Evolutionary conservation across 2,888 invertebrate genomes (phyloP).

Genomic region (Apocheima hispidaria): DNA sequence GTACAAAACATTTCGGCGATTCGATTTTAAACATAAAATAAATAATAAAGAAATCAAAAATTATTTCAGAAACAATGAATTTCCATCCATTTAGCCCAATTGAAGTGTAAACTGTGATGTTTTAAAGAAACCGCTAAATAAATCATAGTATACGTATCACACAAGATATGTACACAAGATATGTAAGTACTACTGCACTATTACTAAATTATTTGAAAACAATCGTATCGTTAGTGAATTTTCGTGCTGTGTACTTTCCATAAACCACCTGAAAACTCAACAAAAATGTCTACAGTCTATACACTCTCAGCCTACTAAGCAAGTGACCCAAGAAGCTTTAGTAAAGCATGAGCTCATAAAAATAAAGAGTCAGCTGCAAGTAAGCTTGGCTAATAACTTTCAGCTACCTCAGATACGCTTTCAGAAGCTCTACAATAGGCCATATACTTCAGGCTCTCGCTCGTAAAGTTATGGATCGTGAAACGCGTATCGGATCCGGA

Average conservation of each 20-base stretch:
- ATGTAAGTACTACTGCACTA: too few relatives aligned
- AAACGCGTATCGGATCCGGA: slow-evolving; percentile 65
- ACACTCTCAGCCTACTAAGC: neutral
- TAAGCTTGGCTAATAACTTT: slow-evolving; percentile 33
- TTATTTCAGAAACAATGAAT: too few relatives aligned
- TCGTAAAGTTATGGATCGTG: slow-evolving; percentile 59
- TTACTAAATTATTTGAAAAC: neutral
- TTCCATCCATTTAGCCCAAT: too few relatives aligned
- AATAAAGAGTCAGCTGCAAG: slow-evolving; percentile 35
- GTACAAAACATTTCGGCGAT: too few relatives aligned
- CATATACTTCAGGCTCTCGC: slow-evolving; percentile 40
- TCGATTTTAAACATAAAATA: too few relatives aligned
- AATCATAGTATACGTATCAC: too few relatives aligned
- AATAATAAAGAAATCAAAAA: too few relatives aligned
- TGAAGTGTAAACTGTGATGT: too few relatives aligned
- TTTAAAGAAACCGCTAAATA: too few relatives aligned
- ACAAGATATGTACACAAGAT: too few relatives aligned
- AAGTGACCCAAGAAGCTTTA: slow-evolving; percentile 12
- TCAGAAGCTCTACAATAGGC: slow-evolving; percentile 31
- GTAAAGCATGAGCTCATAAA: slow-evolving; percentile 13
- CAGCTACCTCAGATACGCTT: slow-evolving; percentile 36
- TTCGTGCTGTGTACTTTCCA: neutral
- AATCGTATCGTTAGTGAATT: neutral
- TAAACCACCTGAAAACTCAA: neutral
- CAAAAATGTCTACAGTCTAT: neutral